Evolutionary conservation across 2,888 invertebrate genomes (phyloP), one percentile per base, ranked within the genome.

Genomic region (Oxytorus armatus): DNA sequence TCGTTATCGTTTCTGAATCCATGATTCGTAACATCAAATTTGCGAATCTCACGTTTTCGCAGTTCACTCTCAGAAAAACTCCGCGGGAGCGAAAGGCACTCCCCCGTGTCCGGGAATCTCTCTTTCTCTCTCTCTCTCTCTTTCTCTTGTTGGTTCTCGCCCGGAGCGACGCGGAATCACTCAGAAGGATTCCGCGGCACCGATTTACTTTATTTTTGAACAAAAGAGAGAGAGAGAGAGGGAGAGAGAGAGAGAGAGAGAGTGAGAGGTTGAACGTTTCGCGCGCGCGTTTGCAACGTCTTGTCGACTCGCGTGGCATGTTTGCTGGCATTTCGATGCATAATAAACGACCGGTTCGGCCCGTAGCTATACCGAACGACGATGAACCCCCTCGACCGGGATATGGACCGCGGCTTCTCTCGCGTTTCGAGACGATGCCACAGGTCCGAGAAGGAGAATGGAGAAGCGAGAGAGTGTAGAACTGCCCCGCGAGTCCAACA

Each of bases 301-400:
- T 88, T 88, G 90, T 91, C 90, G 89, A 90, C 89, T 90, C 90
- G 88, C 89, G 89, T 87, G 89, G 90, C 89, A 89, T 90, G 90
- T 87, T 89, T 87, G 86, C 88, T 90, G 90, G 90, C 90, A 91
- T 91, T 91, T 91, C 91, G 90, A 90, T 91, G 90, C 91, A 91
- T 91, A 91, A 90, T 91, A 91, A 91, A 91, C 89, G 91, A 90
- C 89, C 89, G 88, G 89, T 90, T 90, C 89, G 88, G 80, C 77
- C 88, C 89, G 86, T 87, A 86, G 87, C 86, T 85, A 86, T 88
- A 88, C 85, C n/a, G 72, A 44, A 73, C 23, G 16, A 49, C 47
- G 25, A 23, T 39, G 33, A n/a, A n/a, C 59, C 49, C 51, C 51
- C 29, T 66, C 42, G 51, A 73, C 59, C 29, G 59, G 53, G 18